These are phyloP conservation scores for Halesus radiatus DNA, from an alignment of 1,140 invertebrate species.

Conservation along the genomic window DNA sequence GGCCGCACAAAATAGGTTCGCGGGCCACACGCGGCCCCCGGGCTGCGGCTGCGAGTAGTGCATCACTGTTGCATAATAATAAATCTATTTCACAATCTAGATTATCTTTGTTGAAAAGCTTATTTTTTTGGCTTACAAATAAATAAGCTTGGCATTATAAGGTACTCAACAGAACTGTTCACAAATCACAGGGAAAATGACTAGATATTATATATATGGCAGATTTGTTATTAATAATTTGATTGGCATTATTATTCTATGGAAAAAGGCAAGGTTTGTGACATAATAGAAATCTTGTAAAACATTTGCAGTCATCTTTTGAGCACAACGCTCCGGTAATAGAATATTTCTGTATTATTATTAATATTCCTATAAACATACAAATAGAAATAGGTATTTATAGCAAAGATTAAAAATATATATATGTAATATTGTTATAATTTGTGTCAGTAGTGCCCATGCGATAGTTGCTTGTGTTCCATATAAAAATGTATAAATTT, in stretches of 20 bases:
- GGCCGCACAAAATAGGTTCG: too few relatives aligned
- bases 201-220: neutral
- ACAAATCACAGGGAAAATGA: neutral
- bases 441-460: too few relatives aligned
- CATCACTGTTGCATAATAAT: too few relatives aligned
- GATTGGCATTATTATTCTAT: neutral
- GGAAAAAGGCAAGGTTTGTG: neutral
- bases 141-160: conserved; percentile 1
- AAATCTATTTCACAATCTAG: neutral
- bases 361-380: too few relatives aligned
- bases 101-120: neutral
- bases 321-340: neutral
- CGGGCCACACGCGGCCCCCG: too few relatives aligned
- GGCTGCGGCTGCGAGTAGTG: too few relatives aligned
- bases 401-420: too few relatives aligned
- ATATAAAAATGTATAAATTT: conserved; percentile 17
- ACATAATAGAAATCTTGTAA: neutral
- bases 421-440: too few relatives aligned
- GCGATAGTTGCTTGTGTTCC: neutral
- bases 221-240: neutral
- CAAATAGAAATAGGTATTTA: too few relatives aligned
- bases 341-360: neutral
- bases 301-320: neutral
- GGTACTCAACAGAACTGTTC: neutral
- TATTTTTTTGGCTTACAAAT: conserved; percentile 16